These are phyloP conservation scores for Ceratotherium simum DNA, from an alignment of 2,113 vertebrate genomes.

Conservation along the genomic window DNA sequence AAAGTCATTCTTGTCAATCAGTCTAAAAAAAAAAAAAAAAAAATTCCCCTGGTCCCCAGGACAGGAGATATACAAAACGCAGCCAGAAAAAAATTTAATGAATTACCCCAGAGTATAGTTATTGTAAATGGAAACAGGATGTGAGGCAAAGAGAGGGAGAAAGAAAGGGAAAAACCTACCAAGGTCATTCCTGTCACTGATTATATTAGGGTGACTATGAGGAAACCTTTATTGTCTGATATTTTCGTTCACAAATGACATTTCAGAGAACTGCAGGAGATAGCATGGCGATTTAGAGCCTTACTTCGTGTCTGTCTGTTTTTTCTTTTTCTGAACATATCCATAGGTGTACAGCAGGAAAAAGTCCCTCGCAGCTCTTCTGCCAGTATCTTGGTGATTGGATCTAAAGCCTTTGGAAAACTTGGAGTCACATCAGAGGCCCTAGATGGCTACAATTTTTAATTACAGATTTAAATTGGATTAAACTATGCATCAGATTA, in stretches of 20 bases:
- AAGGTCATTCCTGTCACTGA: constrained; percentile 46
- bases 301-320: not conserved
- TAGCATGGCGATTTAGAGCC: not conserved
- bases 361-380: not conserved
- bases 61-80: not conserved
- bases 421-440: not conserved
- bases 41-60: not conserved
- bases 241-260: constrained; percentile 45
- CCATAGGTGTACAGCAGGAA: not conserved
- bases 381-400: not conserved
- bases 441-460: constrained; percentile 40
- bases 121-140: constrained; percentile 48
- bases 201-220: constrained; percentile 2
- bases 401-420: not conserved
- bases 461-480: constrained; percentile 63
- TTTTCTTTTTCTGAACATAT: not conserved
- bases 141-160: not conserved
- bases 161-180: not conserved
- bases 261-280: not conserved
- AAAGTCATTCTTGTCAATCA: constrained; percentile 51
- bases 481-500: constrained; percentile 39
- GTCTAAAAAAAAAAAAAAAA: not conserved
- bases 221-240: not conserved
- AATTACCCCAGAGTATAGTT: constrained; percentile 27
- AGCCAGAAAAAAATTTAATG: not conserved